A percentile compares a stretch with the other conserved stretches of the same genome.
Evolutionary conservation across 2,888 invertebrate species (phyloP).

Genomic region (Noctua janthina): DNA sequence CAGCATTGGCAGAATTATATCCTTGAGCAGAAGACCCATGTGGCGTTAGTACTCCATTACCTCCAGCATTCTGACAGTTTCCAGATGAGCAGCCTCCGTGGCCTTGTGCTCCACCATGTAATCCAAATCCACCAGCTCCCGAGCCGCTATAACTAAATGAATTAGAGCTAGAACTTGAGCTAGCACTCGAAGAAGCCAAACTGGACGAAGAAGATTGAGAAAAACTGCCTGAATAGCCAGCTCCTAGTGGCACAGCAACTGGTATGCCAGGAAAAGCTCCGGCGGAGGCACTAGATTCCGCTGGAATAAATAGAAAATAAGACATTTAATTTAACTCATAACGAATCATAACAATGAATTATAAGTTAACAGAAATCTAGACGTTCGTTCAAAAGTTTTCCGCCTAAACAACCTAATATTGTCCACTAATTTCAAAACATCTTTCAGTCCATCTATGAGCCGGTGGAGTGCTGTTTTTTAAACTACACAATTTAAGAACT

Average conservation of each 20-base stretch:
- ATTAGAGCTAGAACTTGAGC: conserved; percentile 82
- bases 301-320: conserved; percentile 66
- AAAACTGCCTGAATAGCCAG: conserved; percentile 86
- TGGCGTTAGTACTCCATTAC: conserved; percentile 38
- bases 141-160: conserved; percentile 80
- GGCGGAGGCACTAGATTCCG: conserved; percentile 78
- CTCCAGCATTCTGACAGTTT: conserved; percentile 66
- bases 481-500: neutral
- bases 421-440: neutral
- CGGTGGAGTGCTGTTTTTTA: too few relatives aligned
- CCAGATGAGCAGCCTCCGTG: conserved; percentile 67
- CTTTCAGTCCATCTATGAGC: neutral
- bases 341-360: neutral
- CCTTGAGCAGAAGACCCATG: conserved; percentile 43
- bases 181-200: conserved; percentile 84
- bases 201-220: conserved; percentile 85
- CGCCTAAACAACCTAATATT: neutral
- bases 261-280: conserved; percentile 77
- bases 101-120: conserved; percentile 64
- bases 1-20: conserved; percentile 64
- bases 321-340: conserved; percentile 25
- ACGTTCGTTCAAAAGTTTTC: neutral
- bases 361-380: neutral
- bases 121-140: conserved; percentile 63
- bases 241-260: conserved; percentile 73